phyloP scores from a whole-genome alignment of 1,140 invertebrate species.

The Rhyzopertha dominica region DNA sequence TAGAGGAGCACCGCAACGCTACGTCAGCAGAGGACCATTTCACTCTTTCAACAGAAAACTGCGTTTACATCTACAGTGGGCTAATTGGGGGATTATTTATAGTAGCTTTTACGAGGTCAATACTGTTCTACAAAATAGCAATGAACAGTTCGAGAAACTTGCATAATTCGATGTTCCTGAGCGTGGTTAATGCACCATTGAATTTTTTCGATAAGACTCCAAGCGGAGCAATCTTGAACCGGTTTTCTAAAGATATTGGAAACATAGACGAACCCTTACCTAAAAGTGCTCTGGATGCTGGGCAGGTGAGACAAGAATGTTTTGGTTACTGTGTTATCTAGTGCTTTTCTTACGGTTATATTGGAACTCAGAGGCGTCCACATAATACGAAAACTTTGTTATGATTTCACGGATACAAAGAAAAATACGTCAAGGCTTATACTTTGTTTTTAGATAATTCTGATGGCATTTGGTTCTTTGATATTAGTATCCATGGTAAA shows the following conservation, averaged over 20 bases:
- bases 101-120: background rate
- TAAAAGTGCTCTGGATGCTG: constrained; percentile 65
- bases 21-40: too few relatives aligned
- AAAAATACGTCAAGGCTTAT: constrained; percentile 1
- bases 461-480: constrained; percentile 47
- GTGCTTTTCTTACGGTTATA: background rate
- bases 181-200: constrained; percentile 49
- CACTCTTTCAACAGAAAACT: background rate
- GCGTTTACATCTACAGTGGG: background rate
- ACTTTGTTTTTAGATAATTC: constrained; percentile 49
- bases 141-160: too few relatives aligned
- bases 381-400: constrained; percentile 7
- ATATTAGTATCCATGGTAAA: constrained; percentile 60
- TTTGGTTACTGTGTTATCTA: background rate
- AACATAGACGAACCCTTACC: constrained; percentile 19
- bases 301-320: constrained; percentile 49
- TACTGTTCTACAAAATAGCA: background rate
- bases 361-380: background rate
- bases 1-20: constrained; percentile 5
- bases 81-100: background rate
- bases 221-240: constrained; percentile 46
- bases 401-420: too few relatives aligned
- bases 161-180: too few relatives aligned
- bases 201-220: constrained; percentile 56
- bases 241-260: constrained; percentile 44